phyloP scores from a whole-genome alignment of 2,113 vertebrate genomes.

The Hypomesus transpacificus region DNA sequence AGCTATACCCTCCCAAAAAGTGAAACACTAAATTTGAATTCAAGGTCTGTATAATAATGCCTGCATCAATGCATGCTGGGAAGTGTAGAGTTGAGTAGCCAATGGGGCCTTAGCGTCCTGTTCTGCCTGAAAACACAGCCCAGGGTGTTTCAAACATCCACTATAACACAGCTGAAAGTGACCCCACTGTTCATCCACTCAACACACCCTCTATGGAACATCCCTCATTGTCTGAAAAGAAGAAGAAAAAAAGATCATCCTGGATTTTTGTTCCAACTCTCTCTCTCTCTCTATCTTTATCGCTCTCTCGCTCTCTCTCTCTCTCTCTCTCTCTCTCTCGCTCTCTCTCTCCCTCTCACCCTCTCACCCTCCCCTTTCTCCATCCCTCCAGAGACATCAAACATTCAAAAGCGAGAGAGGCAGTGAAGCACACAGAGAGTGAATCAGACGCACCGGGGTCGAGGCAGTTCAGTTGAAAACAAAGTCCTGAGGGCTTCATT shows the following conservation, averaged over 20 bases:
- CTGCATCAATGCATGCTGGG: no score
- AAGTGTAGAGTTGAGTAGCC: constrained; percentile 34
- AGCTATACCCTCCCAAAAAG: no score
- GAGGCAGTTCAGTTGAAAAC: constrained; percentile 68
- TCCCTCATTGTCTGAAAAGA: constrained; percentile 6
- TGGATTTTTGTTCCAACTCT: neutral
- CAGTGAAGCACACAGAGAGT: constrained; percentile 56
- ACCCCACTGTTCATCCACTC: constrained; percentile 6
- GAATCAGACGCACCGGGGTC: constrained; percentile 70
- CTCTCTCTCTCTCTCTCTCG: neutral
- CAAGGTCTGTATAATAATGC: no score
- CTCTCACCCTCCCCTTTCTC: neutral
- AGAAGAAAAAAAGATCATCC: neutral
- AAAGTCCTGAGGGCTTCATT: constrained; percentile 60
- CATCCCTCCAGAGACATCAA: constrained; percentile 37
- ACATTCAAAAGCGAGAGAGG: constrained; percentile 40
- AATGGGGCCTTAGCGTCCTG: constrained; percentile 35
- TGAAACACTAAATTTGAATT: no score
- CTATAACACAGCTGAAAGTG: neutral
- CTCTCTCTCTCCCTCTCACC: neutral
- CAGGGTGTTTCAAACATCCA: constrained; percentile 23
- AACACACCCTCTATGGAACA: constrained; percentile 21
- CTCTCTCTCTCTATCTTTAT: neutral
- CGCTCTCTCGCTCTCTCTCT: neutral
- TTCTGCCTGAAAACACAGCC: constrained; percentile 50